phyloP scores from a whole-genome alignment of 2,888 invertebrate species.

The Dichetophora obliterata region DNA sequence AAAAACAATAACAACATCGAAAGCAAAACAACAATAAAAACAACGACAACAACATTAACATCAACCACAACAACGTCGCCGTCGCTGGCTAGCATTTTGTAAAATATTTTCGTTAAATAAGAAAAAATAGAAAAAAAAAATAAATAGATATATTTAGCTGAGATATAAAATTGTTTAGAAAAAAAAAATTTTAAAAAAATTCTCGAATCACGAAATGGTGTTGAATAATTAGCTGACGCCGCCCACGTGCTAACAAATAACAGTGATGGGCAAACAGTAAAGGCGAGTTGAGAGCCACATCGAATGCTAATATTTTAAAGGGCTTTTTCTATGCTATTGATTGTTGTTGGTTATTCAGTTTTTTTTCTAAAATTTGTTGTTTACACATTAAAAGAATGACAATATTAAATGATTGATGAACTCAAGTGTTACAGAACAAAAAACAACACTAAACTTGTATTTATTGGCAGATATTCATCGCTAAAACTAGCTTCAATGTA shows the following conservation, averaged over 20 bases:
- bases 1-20: neutral
- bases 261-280: neutral
- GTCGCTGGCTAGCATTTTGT: conserved; percentile 14
- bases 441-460: too few species aligned
- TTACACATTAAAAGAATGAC: too few species aligned
- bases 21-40: neutral
- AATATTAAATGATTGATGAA: too few species aligned
- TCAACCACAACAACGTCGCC: conserved; percentile 1
- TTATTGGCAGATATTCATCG: too few species aligned
- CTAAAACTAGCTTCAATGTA: too few species aligned
- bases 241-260: neutral
- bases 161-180: neutral
- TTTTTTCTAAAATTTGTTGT: neutral
- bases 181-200: conserved; percentile 1
- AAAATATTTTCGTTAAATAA: neutral
- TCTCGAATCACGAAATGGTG: conserved; percentile 11
- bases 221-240: conserved; percentile 27
- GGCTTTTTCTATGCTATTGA: neutral
- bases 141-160: neutral
- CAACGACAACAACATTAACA: neutral
- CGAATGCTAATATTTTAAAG: too few species aligned
- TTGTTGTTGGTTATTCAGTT: neutral
- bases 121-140: conserved; percentile 1
- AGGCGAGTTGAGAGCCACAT: neutral
- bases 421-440: too few species aligned